Base-by-base conservation (phyloP, 1,140 invertebrate species). In the Homalodisca vitripennis region DNA sequence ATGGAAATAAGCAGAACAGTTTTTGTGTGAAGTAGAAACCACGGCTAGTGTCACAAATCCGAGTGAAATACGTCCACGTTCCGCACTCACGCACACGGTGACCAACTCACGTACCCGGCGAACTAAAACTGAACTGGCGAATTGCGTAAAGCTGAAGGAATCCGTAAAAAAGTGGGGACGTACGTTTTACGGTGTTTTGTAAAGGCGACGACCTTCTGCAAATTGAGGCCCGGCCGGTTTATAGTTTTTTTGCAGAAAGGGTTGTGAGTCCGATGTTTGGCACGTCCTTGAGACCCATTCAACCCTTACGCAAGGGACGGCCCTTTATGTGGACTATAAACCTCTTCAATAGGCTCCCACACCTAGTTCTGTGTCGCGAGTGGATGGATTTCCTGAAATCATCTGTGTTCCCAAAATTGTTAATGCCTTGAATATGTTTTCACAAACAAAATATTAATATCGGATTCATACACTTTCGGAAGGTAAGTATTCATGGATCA, bases 131-230 rank as follows among this genome's bases (percentile, higher is more conserved):
- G 55, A 60, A 51, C 48, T 26, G 55, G 55, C 1, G 55, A 60
- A 60, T 60, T 60, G 55, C 55, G 55, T 30, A 26, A 60, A 60
- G 27, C 34, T 17, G 6, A 30, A 27, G 29, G 27, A 60, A 26
- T 60, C 55, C 55, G 55, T 60, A 60, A 60, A 60, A 51, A n/a
- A 60, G 24, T 60, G 55, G 55, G 55, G 55, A 60, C 48, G 48
- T 53, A 41, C 34, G 34, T 41, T 41, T 41, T 41, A 41, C 34
- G 34, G 34, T n/a, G n/a, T 17, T 41, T 17, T 53, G 48, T 53
- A 6, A 12, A 22, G 48, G 22, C 12, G 3, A 14, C 22, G 55
- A 27, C 55, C 55, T 60, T 60, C 55, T 26, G 24, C 55, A 60
- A 60, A 60, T 60, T 60, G 55, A 22, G 3, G 48, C 24, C 6